Evolutionary conservation across 1,140 invertebrate species (phyloP).

Genomic region (Saxidomus purpurata): DNA sequence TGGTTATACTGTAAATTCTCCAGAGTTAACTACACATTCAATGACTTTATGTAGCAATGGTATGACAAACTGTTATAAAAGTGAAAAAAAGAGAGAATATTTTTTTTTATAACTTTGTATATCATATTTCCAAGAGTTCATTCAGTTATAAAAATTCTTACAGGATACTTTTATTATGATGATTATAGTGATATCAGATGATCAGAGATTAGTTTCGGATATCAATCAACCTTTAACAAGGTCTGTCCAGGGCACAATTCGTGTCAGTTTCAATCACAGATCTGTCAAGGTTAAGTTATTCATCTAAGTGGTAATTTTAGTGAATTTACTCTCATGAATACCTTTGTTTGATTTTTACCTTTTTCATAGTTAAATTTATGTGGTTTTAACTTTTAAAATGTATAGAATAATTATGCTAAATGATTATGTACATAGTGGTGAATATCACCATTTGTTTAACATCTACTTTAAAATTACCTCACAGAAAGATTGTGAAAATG

Average conservation of each 20-base stretch:
- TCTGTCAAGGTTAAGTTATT: not conserved
- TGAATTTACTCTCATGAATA: not conserved
- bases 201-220: not conserved
- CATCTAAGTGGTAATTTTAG: not conserved
- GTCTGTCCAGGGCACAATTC: not conserved
- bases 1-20: too few relatives aligned
- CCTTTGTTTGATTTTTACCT: not conserved
- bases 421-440: not conserved
- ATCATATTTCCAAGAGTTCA: too few relatives aligned
- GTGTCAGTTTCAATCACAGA: not conserved
- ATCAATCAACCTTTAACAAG: slow-evolving; percentile 22
- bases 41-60: too few relatives aligned
- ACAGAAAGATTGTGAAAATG: too few relatives aligned
- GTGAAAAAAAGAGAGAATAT: too few relatives aligned
- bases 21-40: too few relatives aligned
- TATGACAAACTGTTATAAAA: too few relatives aligned
- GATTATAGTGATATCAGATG: not conserved
- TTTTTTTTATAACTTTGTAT: too few relatives aligned
- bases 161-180: not conserved
- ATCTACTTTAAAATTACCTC: too few relatives aligned
- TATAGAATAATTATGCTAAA: too few relatives aligned
- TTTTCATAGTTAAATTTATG: too few relatives aligned
- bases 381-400: too few relatives aligned
- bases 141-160: not conserved
- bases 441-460: not conserved